Percentiles rank a stretch among this genome's conserved stretches.
Evolutionary conservation across 2,113 vertebrate species (phyloP).

Genomic region (Balaenoptera acutorostrata): DNA sequence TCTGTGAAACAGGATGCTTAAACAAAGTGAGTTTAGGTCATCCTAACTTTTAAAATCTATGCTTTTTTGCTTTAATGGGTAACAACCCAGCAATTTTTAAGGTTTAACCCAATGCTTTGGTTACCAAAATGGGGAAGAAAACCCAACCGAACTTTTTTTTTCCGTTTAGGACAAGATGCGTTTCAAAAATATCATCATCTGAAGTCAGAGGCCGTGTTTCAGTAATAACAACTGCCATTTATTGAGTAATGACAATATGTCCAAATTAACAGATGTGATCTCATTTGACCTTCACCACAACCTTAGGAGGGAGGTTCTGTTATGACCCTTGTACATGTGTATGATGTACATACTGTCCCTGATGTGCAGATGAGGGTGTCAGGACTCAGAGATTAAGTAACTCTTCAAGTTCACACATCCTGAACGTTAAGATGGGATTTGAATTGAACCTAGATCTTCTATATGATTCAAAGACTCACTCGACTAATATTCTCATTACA

Average conservation of each 20-base stretch:
- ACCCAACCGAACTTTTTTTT: background rate
- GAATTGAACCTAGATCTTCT: background rate
- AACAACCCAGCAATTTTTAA: background rate
- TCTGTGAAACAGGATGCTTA: background rate
- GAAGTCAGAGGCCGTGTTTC: background rate
- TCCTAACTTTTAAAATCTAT: background rate
- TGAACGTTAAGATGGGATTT: background rate
- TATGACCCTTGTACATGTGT: background rate
- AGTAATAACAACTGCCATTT: background rate
- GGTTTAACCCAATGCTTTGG: background rate
- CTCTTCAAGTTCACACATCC: background rate
- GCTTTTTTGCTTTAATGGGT: background rate
- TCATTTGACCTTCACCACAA: background rate
- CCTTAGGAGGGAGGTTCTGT: background rate
- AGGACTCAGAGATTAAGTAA: background rate
- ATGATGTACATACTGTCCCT: background rate
- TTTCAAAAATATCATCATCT: background rate
- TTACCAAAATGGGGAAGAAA: background rate
- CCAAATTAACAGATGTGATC: background rate
- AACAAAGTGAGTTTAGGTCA: background rate
- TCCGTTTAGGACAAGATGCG: background rate
- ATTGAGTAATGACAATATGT: background rate
- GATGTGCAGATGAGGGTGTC: background rate
- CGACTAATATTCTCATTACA: background rate
- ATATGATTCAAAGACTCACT: background rate